A percentile compares a stretch with the other conserved stretches of the same genome.
phyloP scores from a whole-genome alignment of 2,888 invertebrate genomes.

The Athalia cordata region DNA sequence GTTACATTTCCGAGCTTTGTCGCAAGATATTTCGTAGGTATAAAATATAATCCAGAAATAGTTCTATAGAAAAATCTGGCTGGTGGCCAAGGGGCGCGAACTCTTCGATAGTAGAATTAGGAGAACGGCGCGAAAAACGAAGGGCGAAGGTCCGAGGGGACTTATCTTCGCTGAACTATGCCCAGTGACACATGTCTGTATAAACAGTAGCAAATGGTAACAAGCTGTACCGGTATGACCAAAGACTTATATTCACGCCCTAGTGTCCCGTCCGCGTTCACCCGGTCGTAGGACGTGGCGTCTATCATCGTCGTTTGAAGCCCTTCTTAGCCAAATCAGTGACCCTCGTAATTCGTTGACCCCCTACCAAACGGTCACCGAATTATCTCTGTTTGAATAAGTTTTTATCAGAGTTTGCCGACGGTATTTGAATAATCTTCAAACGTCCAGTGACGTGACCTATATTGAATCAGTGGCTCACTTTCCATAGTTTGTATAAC shows the following conservation, averaged over 20 bases:
- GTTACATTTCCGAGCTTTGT: conserved; percentile 20
- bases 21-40: conserved; percentile 21
- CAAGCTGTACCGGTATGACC: no score
- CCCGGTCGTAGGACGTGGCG: conserved; percentile 46
- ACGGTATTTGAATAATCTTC: conserved; percentile 56
- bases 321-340: conserved; percentile 52
- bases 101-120: no score
- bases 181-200: conserved; percentile 39
- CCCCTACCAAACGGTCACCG: conserved; percentile 45
- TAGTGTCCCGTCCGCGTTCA: no score
- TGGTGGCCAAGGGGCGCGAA: neutral
- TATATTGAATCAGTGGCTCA: neutral
- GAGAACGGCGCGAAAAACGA: neutral
- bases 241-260: no score
- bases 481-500: conserved; percentile 15
- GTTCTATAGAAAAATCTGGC: neutral
- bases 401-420: conserved; percentile 50
- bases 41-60: neutral
- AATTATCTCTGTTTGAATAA: conserved; percentile 57
- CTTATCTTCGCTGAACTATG: conserved; percentile 41
- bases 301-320: conserved; percentile 49
- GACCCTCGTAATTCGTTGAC: conserved; percentile 51
- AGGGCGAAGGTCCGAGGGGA: conserved; percentile 39
- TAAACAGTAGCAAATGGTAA: conserved; percentile 19
- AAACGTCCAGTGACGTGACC: conserved; percentile 34